phyloP scores from a whole-genome alignment of 2,888 invertebrate species.

The Cosmia trapezina region DNA sequence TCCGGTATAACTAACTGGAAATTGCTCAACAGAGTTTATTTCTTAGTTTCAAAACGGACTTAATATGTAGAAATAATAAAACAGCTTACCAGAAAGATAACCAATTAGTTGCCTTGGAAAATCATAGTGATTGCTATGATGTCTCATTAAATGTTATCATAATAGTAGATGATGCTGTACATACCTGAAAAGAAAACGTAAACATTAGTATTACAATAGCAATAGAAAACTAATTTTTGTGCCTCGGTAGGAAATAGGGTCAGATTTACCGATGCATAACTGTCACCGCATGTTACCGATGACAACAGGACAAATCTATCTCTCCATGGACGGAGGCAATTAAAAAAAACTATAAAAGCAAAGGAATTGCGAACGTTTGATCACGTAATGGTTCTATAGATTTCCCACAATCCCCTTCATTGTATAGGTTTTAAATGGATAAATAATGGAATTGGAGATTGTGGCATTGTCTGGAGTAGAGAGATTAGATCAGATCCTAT shows the following conservation, averaged over 20 bases:
- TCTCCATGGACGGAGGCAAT: neutral
- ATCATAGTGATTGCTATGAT: neutral
- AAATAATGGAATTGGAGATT: neutral
- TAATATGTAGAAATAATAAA: neutral
- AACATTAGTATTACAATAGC: constrained; percentile 28
- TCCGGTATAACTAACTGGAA: neutral
- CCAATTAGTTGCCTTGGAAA: neutral
- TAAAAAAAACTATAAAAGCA: neutral
- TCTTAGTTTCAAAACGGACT: neutral
- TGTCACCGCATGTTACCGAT: neutral
- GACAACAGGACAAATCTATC: neutral
- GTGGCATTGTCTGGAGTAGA: neutral
- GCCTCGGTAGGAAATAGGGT: neutral
- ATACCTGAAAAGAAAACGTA: constrained; percentile 55
- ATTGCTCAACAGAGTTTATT: neutral
- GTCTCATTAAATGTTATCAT: neutral
- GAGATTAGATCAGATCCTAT: neutral
- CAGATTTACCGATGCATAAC: neutral
- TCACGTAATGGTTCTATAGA: neutral
- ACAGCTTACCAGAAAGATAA: constrained; percentile 29
- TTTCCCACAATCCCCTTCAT: neutral
- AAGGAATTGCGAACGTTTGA: neutral
- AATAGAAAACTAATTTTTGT: constrained; percentile 2
- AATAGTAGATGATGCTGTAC: neutral
- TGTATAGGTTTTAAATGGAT: neutral